Base-by-base conservation (phyloP, 1,140 invertebrate genomes). In the Brachionus rubens region DNA sequence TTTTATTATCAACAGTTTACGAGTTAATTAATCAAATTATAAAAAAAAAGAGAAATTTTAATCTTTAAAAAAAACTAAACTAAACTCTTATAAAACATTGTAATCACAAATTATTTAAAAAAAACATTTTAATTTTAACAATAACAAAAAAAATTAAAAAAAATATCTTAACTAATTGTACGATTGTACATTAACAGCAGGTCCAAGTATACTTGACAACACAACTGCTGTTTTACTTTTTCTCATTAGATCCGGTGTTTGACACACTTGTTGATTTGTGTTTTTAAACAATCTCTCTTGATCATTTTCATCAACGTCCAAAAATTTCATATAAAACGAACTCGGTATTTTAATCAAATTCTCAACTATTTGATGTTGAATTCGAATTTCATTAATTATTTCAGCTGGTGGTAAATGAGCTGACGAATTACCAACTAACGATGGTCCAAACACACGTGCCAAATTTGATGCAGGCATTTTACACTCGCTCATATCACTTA, bases 221-320 rank as follows among this genome's bases (percentile, higher is more conserved):
- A 72, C 68, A 6, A 72, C 68, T 28, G 68, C 68, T 9, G 68
- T 72, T 33, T 72, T 72, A 41, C 68, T 72, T 41, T 72, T 72
- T 14, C 46, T 48, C 68, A 72, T 72, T 46, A 54, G 30, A 48
- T 72, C 68, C 0, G 68, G 68, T 2, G 68, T 72, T 7, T 54
- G 40, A 36, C 65, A 7, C 21, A 50, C 10, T 21, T 72, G 68
- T 24, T 50, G 46, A 26, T 12, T n/a, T n/a, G n/a, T n/a, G n/a
- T n/a, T 41, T 50, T 54, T 72, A 16, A 72, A 72, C 24, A 72
- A 21, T 24, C 68, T 21, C 30, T 72, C 46, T 26, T 48, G 68
- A n/a, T 54, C 68, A 26, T 72, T 48, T 24, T 72, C 68, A 41
- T 54, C 50, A 0, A 40, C 43, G 24, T 72, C 68, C 24, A 72